phyloP scores from a whole-genome alignment of 2,888 invertebrate species.

The Campopleginae sp. region DNA sequence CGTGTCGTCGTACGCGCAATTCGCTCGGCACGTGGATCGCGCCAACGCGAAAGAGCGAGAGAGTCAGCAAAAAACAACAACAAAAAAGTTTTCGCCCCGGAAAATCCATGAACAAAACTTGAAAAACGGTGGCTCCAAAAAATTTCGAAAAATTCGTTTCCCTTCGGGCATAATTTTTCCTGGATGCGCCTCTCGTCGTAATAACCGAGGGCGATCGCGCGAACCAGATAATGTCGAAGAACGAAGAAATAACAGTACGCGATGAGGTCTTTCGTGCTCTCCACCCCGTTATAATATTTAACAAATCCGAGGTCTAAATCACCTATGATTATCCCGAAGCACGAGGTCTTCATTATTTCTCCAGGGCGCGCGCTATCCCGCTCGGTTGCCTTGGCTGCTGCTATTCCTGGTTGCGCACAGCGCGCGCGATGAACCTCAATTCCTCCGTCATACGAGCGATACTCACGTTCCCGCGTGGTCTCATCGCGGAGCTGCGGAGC shows the following conservation, averaged over 20 bases:
- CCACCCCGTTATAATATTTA: constrained; percentile 61
- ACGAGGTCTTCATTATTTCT: constrained; percentile 70
- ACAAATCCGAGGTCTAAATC: constrained; percentile 68
- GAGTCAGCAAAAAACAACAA: neutral
- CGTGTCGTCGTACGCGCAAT: constrained; percentile 79
- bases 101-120: neutral
- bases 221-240: constrained; percentile 61
- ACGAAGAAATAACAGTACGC: constrained; percentile 25
- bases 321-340: constrained; percentile 67
- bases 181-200: neutral
- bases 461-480: constrained; percentile 39
- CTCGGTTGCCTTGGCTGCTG: neutral
- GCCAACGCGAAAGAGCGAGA: constrained; percentile 8
- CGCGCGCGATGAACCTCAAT: constrained; percentile 31
- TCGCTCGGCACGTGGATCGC: constrained; percentile 78
- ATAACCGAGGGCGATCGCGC: constrained; percentile 39
- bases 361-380: constrained; percentile 22
- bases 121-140: neutral
- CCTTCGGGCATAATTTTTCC: neutral
- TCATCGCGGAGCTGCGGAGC: constrained; percentile 12
- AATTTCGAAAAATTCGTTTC: too few relatives aligned
- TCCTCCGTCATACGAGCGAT: constrained; percentile 33
- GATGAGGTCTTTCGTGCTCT: neutral
- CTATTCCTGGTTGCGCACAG: constrained; percentile 12
- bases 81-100: neutral